Evolutionary conservation across 2,113 vertebrate genomes (phyloP), one percentile per base, ranked within the genome.

Genomic region (Oryzias celebensis): DNA sequence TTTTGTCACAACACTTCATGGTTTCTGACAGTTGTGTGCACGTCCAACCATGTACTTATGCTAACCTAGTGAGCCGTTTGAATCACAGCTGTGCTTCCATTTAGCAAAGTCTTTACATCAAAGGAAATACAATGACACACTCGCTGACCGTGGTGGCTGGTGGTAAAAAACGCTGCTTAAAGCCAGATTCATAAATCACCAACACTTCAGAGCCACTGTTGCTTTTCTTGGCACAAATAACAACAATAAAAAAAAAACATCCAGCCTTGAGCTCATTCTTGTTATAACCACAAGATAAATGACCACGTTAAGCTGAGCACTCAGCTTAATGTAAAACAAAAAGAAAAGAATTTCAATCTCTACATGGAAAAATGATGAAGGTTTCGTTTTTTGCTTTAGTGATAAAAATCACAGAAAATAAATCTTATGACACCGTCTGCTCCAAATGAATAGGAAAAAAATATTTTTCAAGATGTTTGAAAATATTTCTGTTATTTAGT

Each of bases 31-130:
- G 52, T 3, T 15, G 23, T 20, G 49, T 15, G 15, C 58, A 57
- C 22, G 53, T 31, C 43, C 42, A 51, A 42, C 43, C 64, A 73
- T 54, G 71, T 68, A 58, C 73, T 62, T 59, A 80, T 74, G 52
- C 57, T 52, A 31, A 70, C 20, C 20, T 20, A 1, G 20, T 20
- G 20, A 56, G 52, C 52, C 28, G n/a, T 22, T 50, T 50, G 23
- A 50, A 68, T 68, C 67, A 62, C 63, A 59, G 55, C 59, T 52
- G 59, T 60, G 56, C 65, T 71, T 65, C 52, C 20, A 62, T 61
- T 58, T 60, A 48, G 55, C 54, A 23, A 67, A 53, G 24, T 67
- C 23, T 66, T 59, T 45, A 59, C 24, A 54, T 56, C 18, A 0
- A 14, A 42, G 51, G 36, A 41, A 47, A 5, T 26, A 65, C 47